Evolutionary conservation across 2,113 vertebrate genomes (phyloP).

Genomic region (Echinops telfairi): DNA sequence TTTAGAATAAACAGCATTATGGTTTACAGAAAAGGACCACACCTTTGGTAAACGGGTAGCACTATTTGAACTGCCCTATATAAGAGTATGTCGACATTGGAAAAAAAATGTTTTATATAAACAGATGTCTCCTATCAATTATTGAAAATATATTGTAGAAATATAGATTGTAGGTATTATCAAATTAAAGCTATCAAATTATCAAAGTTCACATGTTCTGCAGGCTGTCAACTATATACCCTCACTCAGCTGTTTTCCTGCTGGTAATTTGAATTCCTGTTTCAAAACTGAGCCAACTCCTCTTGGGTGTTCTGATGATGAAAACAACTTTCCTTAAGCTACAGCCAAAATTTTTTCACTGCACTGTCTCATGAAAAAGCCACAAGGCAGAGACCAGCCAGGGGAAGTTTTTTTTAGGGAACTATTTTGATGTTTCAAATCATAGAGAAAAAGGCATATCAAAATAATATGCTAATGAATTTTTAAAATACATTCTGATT

Average conservation of each 20-base stretch:
- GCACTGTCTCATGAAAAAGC: slow-evolving; percentile 61
- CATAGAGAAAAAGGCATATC: not conserved
- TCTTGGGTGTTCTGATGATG: slow-evolving; percentile 78
- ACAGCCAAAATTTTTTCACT: slow-evolving; percentile 62
- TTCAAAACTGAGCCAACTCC: slow-evolving; percentile 60
- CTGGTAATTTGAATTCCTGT: slow-evolving; percentile 60
- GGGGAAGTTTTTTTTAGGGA: not conserved
- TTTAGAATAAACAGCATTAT: not conserved
- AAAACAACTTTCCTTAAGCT: slow-evolving; percentile 65
- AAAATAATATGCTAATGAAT: slow-evolving; percentile 60
- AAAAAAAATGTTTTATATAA: slow-evolving; percentile 41
- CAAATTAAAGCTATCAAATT: not conserved
- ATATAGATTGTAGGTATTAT: not conserved
- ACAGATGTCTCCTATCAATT: not conserved
- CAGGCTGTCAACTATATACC: not conserved
- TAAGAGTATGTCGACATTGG: not conserved
- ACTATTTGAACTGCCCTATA: not conserved
- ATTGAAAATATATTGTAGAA: not conserved
- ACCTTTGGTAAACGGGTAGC: too few species aligned
- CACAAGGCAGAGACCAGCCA: slow-evolving; percentile 9
- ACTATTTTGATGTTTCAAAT: slow-evolving; percentile 57
- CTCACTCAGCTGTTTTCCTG: slow-evolving; percentile 54
- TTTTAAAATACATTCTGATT: slow-evolving; percentile 41
- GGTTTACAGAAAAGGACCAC: not conserved
- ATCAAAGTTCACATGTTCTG: slow-evolving; percentile 33